Evolutionary conservation across 2,113 vertebrate species (phyloP), one percentile per base, ranked within the genome.

Genomic region (Epinephelus cyanopodus): DNA sequence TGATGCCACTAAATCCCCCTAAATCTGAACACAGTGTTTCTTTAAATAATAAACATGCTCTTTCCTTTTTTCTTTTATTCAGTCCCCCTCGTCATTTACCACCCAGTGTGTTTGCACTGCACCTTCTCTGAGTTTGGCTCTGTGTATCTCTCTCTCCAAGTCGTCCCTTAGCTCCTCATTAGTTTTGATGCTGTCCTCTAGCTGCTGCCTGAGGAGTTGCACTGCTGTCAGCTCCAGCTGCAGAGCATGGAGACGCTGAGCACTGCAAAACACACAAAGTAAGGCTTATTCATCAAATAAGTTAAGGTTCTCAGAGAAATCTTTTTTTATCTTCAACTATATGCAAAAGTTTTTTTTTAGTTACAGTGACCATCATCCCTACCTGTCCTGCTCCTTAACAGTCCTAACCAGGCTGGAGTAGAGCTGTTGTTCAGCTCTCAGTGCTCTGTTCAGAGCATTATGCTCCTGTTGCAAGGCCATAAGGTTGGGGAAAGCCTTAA

Each of bases 321-420:
- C 4, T 8, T 70, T 57, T 60, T 5, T 45, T 45, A 37, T 8
- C n/a, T 71, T 64, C 23, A 2, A 63, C 7, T 4, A 6, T 73
- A 2, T 17, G 8, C 5, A 61, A 21, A 1, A 0, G 5, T 27
- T 27, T 3, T 17, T 17, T 23, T 12, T 69, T 53, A 5, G 25
- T 33, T n/a, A 17, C 9, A 21, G 17, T 14, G 25, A 12, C n/a
- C 18, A 13, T 56, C 21, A 4, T 33, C 58, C 92, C 84, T 84
- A 99, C 98, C 97, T 97, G 88, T 97, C 96, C 0, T 96, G 95
- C 76, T 98, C 96, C 87, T 96, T 97, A 54, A 99, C 96, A 12
- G 97, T 95, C 64, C 96, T 95, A 65, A 97, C 95, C 53, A 99
- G 93, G 1, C 90, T 96, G 27, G 96, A 93, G 89, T 98, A 99